Base-by-base conservation (phyloP, 2,888 invertebrate genomes). In the Siphlonurus alternatus region DNA sequence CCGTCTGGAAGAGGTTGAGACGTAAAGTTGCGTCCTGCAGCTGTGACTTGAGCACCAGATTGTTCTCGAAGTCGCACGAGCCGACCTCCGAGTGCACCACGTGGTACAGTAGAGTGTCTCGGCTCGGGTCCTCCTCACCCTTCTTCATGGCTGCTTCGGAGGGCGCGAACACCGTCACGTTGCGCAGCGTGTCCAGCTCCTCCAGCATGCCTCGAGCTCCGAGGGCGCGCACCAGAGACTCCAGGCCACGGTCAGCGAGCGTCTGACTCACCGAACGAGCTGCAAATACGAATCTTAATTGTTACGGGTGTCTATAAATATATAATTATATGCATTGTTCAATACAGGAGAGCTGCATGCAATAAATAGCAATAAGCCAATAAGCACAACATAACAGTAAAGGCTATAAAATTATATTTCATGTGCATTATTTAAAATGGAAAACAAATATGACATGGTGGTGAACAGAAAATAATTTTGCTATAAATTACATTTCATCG, bases 71-170 rank as follows among this genome's bases (percentile, higher is more conserved):
- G 66, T 81, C 80, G 63, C 80, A 81, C 1, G 81, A 79, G 68
- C 79, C 77, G 61, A 79, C 73, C 71, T 80, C 77, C n/a, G 82
- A 81, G 61, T 76, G 74, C 3, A 80, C 76, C 20, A 84, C 79
- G 70, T 87, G 87, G 70, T 84, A 84, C 66, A 79, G 75, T n/a
- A 87, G 75, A 66, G 85, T 75, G n/a, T 81, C 78, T 63, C 76
- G 73, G 25, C 86, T 73, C 66, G 80, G 79, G 25, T 76, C 74
- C 23, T 71, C 66, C 62, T 68, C 63, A n/a, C 67, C 62, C 62
- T 68, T 66, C 5, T 73, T 68, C 51, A 80, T 70, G 1, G 79
- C 79, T 62, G 73, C 72, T 69, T 79, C 75, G n/a, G 75, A 75
- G 1, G 80, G 80, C 1, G 75, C 76, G 69, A 80, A 79, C 60